Percentiles rank a stretch among this genome's conserved stretches.
Conservation (phyloP, 2,113 vertebrate species). For the Phasianus colchicus region DNA sequence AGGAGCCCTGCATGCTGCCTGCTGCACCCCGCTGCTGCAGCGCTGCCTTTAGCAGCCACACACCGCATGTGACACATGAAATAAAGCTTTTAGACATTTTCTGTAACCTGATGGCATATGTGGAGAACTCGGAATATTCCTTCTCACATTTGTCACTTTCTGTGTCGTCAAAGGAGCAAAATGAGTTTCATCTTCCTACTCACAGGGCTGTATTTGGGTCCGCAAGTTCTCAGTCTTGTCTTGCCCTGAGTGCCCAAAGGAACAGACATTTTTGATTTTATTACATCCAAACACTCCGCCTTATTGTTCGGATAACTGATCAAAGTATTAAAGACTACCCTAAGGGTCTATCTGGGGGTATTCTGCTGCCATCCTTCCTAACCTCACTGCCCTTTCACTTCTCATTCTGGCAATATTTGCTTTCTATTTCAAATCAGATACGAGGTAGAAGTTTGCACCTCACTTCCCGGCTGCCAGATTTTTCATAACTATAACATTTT, state of each 20-base stretch:
- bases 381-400: not conserved
- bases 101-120: not conserved
- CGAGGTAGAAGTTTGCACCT: not conserved
- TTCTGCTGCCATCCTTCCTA: not conserved
- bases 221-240: not conserved
- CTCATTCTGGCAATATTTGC: not conserved
- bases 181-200: not conserved
- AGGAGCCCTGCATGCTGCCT: not conserved
- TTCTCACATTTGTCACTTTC: not conserved
- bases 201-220: not conserved
- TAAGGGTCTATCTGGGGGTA: not conserved
- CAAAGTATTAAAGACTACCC: not conserved
- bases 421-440: not conserved
- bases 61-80: accelerated
- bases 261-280: not conserved
- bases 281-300: not conserved
- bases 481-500: not conserved
- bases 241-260: accelerated
- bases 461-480: not conserved
- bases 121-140: not conserved
- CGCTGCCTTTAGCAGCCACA: accelerated
- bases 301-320: not conserved
- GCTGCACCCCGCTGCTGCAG: not conserved
- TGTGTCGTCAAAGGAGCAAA: not conserved
- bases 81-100: not conserved